Evolutionary conservation across 2,113 vertebrate genomes (phyloP), one percentile per base, ranked within the genome.

Genomic region (Chroicocephalus ridibundus): DNA sequence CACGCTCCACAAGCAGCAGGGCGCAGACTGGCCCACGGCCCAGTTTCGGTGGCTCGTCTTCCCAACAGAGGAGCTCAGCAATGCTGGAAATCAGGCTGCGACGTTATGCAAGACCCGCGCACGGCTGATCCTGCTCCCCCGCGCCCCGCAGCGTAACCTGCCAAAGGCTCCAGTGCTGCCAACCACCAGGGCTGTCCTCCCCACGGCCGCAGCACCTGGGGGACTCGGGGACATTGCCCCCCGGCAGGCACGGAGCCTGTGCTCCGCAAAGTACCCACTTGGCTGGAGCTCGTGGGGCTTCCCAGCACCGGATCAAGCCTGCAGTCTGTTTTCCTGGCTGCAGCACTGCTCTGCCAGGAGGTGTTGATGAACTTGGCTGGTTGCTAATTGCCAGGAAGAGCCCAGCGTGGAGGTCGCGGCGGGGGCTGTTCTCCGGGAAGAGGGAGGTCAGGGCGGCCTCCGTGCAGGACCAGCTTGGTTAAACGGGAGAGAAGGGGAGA

Each of bases 321-420:
- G 7, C 0, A 10, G 60, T n/a, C 32, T 3, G 0, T 75, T 12
- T 93, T 94, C 96, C 95, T 47, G 91, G 74, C 88, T 26, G 47
- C 2, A 4, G 54, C 4, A 5, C 24, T 21, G 68, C 75, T 80
- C 49, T 92, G 76, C 83, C 5, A 0, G 60, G 91, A 94, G 93
- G 69, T 71, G 95, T 34, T 95, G 74, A 96, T 96, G 89, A 94
- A 61, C 86, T 75, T 38, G 55, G 44, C 69, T 76, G 57, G 38
- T 64, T 82, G 86, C 70, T 94, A 78, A 94, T 82, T 95, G 91
- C 77, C 94, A 91, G 95, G 94, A 95, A 97, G 38, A 13, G 36
- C 52, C 74, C 2, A 3, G 60, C 1, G 0, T 4, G 3, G 78
- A 87, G 75, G 78, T 89, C 69, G 10, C 3, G 46, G 21, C 21